A percentile compares a stretch with the other conserved stretches of the same genome.
phyloP scores from a whole-genome alignment of 2,113 vertebrate genomes.

The Eonycteris spelaea region DNA sequence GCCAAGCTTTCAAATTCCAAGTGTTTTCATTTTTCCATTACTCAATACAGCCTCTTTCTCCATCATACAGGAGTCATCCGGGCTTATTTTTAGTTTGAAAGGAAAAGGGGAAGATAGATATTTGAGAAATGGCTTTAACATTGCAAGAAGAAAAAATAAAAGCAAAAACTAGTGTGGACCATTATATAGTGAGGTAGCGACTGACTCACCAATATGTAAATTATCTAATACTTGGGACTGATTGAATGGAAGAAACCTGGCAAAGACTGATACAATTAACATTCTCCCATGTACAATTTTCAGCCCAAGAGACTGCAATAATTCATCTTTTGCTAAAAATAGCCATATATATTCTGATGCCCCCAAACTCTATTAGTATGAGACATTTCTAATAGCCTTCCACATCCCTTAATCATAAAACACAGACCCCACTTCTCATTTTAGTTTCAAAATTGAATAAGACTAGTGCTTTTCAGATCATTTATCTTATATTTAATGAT shows the following conservation, averaged over 20 bases:
- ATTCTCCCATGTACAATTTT: not conserved
- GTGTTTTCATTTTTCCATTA: conserved; percentile 30
- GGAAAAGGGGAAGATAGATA: not conserved
- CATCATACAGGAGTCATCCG: not conserved
- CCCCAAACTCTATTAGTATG: not conserved
- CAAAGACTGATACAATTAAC: not conserved
- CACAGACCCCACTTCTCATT: not conserved
- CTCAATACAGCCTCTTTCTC: not conserved
- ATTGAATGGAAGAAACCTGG: not conserved
- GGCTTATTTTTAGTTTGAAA: conserved; percentile 51
- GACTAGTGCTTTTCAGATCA: not conserved
- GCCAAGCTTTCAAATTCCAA: conserved; percentile 5
- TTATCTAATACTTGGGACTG: not conserved
- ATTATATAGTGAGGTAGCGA: not conserved
- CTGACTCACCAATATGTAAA: not conserved
- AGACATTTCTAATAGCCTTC: not conserved
- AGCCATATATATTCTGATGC: not conserved
- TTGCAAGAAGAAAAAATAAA: not conserved
- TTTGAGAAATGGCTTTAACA: conserved; percentile 36
- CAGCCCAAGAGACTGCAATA: not conserved
- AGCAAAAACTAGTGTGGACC: not conserved
- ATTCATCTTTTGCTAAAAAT: not conserved
- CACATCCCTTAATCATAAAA: not conserved
- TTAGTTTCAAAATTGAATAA: not conserved
- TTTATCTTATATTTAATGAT: not conserved